These are phyloP conservation scores for Caenorhabditis inopinata DNA, from an alignment of 1,140 invertebrate genomes.

Conservation along the genomic window DNA sequence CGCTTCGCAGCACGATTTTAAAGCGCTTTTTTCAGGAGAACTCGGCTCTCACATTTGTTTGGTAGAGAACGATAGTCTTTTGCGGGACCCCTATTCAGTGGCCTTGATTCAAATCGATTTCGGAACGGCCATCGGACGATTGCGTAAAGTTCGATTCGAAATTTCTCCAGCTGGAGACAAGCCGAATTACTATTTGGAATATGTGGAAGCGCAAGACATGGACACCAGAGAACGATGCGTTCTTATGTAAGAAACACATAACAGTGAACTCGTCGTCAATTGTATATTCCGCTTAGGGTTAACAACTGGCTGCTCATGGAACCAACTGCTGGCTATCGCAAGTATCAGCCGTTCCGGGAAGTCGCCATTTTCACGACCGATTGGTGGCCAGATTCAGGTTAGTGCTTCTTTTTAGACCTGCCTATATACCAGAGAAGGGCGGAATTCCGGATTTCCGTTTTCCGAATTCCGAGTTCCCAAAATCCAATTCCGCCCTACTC, in stretches of 20 bases:
- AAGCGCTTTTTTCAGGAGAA: too few relatives aligned
- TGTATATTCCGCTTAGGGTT: not conserved
- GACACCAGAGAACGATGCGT: conserved; percentile 49
- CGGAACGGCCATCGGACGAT: conserved; percentile 44
- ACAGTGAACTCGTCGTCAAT: not conserved
- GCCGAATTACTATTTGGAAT: conserved; percentile 49
- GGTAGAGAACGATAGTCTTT: not conserved
- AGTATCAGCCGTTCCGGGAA: conserved; percentile 48
- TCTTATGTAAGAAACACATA: conserved; percentile 22
- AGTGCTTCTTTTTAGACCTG: not conserved
- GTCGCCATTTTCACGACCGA: conserved; percentile 26
- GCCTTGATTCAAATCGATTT: conserved; percentile 44
- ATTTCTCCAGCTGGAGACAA: conserved; percentile 42
- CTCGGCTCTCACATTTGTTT: not conserved
- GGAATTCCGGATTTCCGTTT: too few relatives aligned
- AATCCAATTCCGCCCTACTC: too few relatives aligned
- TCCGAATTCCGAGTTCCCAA: too few relatives aligned
- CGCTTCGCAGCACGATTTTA: too few relatives aligned
- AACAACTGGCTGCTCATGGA: conserved; percentile 41
- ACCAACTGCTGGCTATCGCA: not conserved
- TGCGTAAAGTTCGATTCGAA: conserved; percentile 48
- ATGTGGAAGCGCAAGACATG: conserved; percentile 45
- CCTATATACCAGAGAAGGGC: too few relatives aligned
- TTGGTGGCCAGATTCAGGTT: not conserved
- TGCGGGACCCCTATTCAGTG: not conserved